phyloP scores from a whole-genome alignment of 2,797 vertebrate species.

The Myotis pilosus region DNA sequence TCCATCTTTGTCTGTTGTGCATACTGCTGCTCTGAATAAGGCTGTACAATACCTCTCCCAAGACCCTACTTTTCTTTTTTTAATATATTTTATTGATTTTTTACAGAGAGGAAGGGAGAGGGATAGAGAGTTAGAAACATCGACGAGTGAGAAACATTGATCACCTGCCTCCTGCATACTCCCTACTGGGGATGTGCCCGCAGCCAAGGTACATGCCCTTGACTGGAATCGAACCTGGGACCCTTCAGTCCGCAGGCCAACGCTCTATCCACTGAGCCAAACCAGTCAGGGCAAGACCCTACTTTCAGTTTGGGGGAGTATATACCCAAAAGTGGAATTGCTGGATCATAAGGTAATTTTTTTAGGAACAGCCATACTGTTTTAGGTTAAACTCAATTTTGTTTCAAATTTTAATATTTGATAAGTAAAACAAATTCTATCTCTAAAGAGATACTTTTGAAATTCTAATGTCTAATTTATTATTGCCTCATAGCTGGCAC shows the following conservation, averaged over 20 bases:
- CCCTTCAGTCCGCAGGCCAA: too few species aligned
- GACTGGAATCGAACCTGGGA: too few species aligned
- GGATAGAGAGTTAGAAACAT: too few species aligned
- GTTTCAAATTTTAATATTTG: conserved; percentile 1
- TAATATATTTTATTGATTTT: too few species aligned
- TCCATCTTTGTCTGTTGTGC: background rate
- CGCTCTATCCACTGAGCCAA: too few species aligned
- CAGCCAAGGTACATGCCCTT: too few species aligned
- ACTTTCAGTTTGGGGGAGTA: background rate
- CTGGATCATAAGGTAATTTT: background rate
- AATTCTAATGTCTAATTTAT: background rate
- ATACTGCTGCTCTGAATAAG: background rate
- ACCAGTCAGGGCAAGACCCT: background rate
- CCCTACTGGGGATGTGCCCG: too few species aligned
- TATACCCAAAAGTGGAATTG: background rate
- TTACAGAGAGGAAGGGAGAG: too few species aligned
- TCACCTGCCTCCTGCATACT: too few species aligned
- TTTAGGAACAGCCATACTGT: background rate
- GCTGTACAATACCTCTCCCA: background rate
- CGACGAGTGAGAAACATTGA: too few species aligned
- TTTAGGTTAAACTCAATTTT: background rate
- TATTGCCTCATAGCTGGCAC: conserved; percentile 87
- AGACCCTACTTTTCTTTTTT: background rate
- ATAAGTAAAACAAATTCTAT: background rate
- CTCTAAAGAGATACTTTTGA: background rate